Evolutionary conservation across 35 echinoderm and acorn worm genomes (phyloP), one percentile per base, ranked within the genome.

Genomic region (Nesometra sesokonis): DNA sequence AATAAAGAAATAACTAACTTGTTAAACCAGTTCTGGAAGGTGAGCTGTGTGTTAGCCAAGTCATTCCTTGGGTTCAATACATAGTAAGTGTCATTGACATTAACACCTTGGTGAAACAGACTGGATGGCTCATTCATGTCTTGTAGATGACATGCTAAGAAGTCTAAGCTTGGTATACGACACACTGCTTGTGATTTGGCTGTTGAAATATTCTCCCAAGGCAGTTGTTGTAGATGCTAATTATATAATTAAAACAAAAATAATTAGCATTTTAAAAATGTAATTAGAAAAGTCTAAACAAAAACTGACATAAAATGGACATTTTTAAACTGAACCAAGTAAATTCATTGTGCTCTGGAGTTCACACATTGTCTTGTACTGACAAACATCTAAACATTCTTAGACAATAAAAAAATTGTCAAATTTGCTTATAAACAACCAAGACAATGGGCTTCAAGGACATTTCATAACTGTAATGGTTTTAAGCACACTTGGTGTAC

Each of bases 11-110:
- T 36, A 5, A 38, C 96, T 92, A 86, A 94, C 96, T 93, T 99
- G 81, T 92, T 84, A 84, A 99, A 99, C 96, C 96, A 99, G n/a
- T 94, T 88, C 77, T 94, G 96, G 80, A 99, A 99, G 0, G 90
- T 93, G 37, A 91, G 92, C 90, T 99, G 96, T 15, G 96, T 99
- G 81, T 93, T 92, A 15, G 78, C 76, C 19, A 99, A 88, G 83
- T 99, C 96, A 34, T 91, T 93, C 15, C 89, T 89, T 32, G 96
- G 96, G 84, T 99, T 99, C 35, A 99, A 86, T 35, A 99, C 90
- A 86, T 89, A 99, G 78, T 80, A 99, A 0, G 92, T 86, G 38
- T 93, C 81, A 30, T n/a, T 78, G 34, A 88, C 78, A 82, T 94
- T 86, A 7, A 99, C 78, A 35, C 90, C 92, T 32, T 39, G 35